Base-by-base conservation (phyloP, 2,888 invertebrate species). In the Rhagophthalmus giganteus region DNA sequence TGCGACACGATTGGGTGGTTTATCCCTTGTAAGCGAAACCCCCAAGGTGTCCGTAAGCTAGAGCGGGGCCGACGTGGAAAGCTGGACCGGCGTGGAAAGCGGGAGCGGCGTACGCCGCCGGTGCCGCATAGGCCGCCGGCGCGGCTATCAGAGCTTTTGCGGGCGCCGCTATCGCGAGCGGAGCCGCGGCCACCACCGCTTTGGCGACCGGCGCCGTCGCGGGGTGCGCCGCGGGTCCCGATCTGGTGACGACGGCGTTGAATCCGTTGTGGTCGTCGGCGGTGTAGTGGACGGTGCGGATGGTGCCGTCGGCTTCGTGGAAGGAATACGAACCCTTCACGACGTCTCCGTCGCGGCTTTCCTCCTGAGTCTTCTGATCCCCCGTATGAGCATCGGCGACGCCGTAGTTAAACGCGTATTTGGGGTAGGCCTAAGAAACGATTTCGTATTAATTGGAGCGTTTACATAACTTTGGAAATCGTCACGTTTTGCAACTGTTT, bases 221-320 rank as follows among this genome's bases (percentile, higher is more conserved):
- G n/a, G 81, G 81, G 68, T 81, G 81, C 0, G 77, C 78, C 9
- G 82, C 79, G 63, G 85, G 85, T 34, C 84, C 85, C 8, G 67
- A 63, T 53, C 72, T 63, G 25, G 70, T 67, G 8, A 72, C 72
- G 10, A 71, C 65, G 1, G 72, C 72, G 50, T 72, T 72, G 58
- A 72, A 81, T 74, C 81, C 81, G 56, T 76, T 78, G 49, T 78
- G 76, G 55, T 81, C 80, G 67, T 82, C 81, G 53, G 82, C 81
- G 33, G 80, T 72, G 62, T 82, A 82, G 54, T 77, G 73, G 30
- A 82, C 82, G 59, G 76, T 80, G 61, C 82, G 74, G 40, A 79
- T 64, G 12, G 81, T 79, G 48, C 81, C 80, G 59, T 81, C 81
- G 11, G 80, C 75, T 64, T 81, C 80, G 13, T 81, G 75, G 48